Percentiles rank a stretch among this genome's conserved stretches.
Evolutionary conservation across 2,113 vertebrate genomes (phyloP).

Genomic region (Sphyrna mokarran): DNA sequence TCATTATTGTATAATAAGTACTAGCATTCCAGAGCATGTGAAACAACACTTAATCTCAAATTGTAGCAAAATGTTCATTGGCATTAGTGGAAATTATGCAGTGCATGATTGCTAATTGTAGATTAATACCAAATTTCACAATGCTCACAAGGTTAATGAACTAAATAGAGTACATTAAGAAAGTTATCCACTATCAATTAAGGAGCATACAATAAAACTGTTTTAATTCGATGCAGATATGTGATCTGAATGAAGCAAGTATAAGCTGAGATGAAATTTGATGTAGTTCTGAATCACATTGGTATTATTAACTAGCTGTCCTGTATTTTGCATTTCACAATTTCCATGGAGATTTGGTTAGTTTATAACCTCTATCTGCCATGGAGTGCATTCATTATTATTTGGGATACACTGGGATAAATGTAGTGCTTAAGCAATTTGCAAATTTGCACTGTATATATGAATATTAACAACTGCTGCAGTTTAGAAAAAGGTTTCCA

Average conservation of each 20-base stretch:
- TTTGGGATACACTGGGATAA: neutral
- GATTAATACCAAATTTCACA: neutral
- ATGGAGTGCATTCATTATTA: slow-evolving; percentile 6
- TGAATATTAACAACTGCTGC: too few species aligned
- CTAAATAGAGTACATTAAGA: neutral
- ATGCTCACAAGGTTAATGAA: neutral
- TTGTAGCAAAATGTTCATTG: neutral
- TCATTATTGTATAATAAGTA: neutral
- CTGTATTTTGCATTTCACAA: neutral
- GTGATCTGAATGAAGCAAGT: neutral
- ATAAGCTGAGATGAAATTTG: slow-evolving; percentile 3
- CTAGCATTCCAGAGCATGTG: neutral
- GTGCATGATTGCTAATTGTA: neutral
- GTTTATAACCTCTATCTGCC: neutral
- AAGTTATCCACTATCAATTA: neutral
- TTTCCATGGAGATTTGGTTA: neutral
- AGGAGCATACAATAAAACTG: too few species aligned
- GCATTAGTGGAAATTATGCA: too few species aligned
- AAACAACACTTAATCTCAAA: neutral
- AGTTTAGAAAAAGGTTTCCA: too few species aligned
- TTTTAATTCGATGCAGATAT: neutral
- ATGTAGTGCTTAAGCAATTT: too few species aligned
- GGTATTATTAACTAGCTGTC: neutral
- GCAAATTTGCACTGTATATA: too few species aligned
- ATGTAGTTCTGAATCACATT: neutral